Evolutionary conservation across 2,888 invertebrate species (phyloP), one percentile per base, ranked within the genome.

Genomic region (Ophion slaviceki): DNA sequence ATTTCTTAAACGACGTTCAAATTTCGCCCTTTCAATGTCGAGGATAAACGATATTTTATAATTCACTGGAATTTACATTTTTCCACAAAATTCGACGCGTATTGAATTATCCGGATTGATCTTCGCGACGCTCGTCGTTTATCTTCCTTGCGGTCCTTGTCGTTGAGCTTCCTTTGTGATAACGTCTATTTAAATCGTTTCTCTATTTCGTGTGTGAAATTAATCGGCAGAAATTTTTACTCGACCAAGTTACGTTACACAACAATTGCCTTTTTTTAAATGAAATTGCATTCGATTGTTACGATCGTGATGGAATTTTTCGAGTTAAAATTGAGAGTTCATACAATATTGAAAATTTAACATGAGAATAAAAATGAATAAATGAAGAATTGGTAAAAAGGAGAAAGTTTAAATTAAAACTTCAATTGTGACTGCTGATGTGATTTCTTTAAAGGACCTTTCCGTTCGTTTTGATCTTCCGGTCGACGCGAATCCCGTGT

Each of bases 61-160:
- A 53, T 53, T 53, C 4, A 3, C 53, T 53, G 4, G 14, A 53
- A 53, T 53, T 4, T 1, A 17, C 14, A 53, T 64, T 28, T 20
- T 20, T 59, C 20, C 5, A 20, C 28, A 1, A 5, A 40, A 59
- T 72, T 61, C 20, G 3, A 28, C 59, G 32, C n/a, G 20, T 61
- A 74, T 62, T 28, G 17, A 62, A 68, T 74, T 72, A 40, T 62
- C 62, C 32, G 62, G 45, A 81, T 70, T 83, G 61, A 75, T 85
- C 82, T 85, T 82, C 85, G 47, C 36, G 77, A 11, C 68, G 81
- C 36, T 75, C 70, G 85, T 57, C 61, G 78, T 62, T 82, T 79
- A 79, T 85, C 82, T 85, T 85, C 85, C 79, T 68, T 20, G 78
- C 64, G 67, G 77, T 28, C n/a, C 76, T 24, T n/a, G 45, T 62